Percentiles rank a stretch among this genome's conserved stretches.
These are phyloP conservation scores for Coelinius sp. DNA, from an alignment of 2,888 invertebrate species.

Conservation along the genomic window DNA sequence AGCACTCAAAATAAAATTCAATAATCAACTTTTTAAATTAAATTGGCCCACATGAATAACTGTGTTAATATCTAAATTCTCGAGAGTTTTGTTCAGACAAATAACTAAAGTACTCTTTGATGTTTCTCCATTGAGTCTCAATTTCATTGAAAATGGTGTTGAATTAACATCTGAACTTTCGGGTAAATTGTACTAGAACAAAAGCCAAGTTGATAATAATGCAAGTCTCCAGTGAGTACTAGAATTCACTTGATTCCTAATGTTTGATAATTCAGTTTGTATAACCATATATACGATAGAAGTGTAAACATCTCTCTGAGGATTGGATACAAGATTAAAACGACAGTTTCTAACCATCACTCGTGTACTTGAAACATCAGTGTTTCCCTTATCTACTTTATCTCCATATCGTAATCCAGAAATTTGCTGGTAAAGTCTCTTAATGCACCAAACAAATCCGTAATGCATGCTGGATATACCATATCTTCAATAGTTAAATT, in stretches of 20 bases:
- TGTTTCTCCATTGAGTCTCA: background rate
- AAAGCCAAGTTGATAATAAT: background rate
- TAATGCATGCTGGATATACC: background rate
- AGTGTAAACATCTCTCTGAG: background rate
- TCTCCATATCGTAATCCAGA: background rate
- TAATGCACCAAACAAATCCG: conserved; percentile 18
- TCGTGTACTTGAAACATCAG: background rate
- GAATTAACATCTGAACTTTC: background rate
- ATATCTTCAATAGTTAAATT: background rate
- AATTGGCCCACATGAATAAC: background rate
- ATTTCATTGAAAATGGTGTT: background rate
- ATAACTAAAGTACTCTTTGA: background rate
- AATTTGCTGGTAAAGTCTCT: background rate
- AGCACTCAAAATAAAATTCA: background rate
- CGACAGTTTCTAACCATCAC: background rate
- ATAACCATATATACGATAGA: background rate
- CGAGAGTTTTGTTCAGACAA: background rate
- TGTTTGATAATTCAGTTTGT: conserved; percentile 7
- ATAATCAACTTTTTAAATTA: background rate
- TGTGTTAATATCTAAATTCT: background rate
- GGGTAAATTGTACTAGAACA: background rate
- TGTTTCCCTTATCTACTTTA: background rate
- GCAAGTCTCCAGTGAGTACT: background rate
- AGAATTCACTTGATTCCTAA: conserved; percentile 1
- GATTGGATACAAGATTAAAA: background rate